A percentile compares a stretch with the other conserved stretches of the same genome.
These are phyloP conservation scores for Eristalis intricaria DNA, from an alignment of 2,888 invertebrate genomes.

Conservation along the genomic window DNA sequence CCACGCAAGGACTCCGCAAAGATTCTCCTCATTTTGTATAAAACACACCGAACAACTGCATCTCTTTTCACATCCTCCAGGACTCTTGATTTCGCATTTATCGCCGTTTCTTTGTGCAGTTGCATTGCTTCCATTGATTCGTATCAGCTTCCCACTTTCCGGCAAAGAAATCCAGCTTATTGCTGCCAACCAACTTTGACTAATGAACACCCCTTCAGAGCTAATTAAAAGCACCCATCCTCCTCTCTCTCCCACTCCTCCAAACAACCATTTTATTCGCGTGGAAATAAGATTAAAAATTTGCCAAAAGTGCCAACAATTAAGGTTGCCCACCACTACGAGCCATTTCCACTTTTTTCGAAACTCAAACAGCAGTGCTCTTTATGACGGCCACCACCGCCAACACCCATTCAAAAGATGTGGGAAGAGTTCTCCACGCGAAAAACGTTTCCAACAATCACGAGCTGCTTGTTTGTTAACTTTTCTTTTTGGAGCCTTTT, in stretches of 20 bases:
- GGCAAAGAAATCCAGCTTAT: neutral
- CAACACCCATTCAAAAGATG: constrained; percentile 20
- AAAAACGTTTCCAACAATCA: constrained; percentile 27
- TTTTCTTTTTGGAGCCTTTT: constrained; percentile 11
- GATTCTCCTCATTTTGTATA: neutral
- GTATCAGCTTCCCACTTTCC: neutral
- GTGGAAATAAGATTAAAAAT: constrained; percentile 19
- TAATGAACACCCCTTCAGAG: constrained; percentile 18
- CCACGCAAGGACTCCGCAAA: neutral
- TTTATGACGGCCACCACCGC: constrained; percentile 34
- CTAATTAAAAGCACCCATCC: constrained; percentile 38
- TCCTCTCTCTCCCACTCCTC: no score
- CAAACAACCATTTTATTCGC: neutral
- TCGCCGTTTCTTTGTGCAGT: neutral
- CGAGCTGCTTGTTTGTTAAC: constrained; percentile 27
- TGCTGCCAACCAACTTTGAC: neutral
- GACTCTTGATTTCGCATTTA: neutral
- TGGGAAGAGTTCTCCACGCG: constrained; percentile 3
- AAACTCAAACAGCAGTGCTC: constrained; percentile 40
- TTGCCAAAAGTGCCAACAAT: constrained; percentile 39
- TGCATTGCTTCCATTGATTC: neutral
- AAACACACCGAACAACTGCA: neutral
- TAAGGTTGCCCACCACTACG: constrained; percentile 15
- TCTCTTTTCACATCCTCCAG: neutral
- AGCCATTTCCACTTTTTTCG: neutral